Evolutionary conservation across 2,113 vertebrate species (phyloP), one percentile per base, ranked within the genome.

Genomic region (Perccottus glenii): DNA sequence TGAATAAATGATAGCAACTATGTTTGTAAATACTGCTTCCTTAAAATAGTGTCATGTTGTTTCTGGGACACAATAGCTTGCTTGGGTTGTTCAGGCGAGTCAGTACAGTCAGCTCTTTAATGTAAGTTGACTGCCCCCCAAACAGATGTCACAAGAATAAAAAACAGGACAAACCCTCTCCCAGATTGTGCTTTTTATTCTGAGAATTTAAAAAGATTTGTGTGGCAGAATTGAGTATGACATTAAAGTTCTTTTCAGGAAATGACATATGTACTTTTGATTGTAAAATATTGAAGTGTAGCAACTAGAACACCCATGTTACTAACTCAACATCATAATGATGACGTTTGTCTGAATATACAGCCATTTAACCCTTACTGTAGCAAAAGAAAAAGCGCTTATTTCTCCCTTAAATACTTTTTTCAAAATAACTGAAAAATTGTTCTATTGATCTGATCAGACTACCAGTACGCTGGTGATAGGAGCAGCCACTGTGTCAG

Each of bases 401-500:
- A 27, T 27, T 27, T 27, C 19, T 27, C 19, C 19, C 19, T 27
- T 27, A 27, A 27, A 27, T 27, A 27, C 19, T 27, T n/a, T n/a
- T n/a, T n/a, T n/a, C n/a, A n/a, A n/a, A n/a, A n/a, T n/a, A n/a
- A n/a, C n/a, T n/a, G 1, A 27, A 27, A 27, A 27, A 46, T 1
- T 64, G 0, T 9, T 15, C 6, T 72, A 8, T 43, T 70, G 8
- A 59, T 52, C 61, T 14, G 1, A 62, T 65, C 77, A 97, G 96
- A 90, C 90, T 11, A 74, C 93, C 62, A 94, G 96, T 70, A 94
- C 80, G 0, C 82, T 98, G 42, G 89, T 83, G 27, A 80, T 83
- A n/a, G 82, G 84, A 56, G 46, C 67, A 7, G 83, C 90, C 1
- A 93, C 71, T 0, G 59, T 89, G 11, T 95, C 96, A 0, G 96